These are phyloP conservation scores for Galaxea fascicularis DNA, from an alignment of 92 coral and sea anemone species.

Conservation along the genomic window DNA sequence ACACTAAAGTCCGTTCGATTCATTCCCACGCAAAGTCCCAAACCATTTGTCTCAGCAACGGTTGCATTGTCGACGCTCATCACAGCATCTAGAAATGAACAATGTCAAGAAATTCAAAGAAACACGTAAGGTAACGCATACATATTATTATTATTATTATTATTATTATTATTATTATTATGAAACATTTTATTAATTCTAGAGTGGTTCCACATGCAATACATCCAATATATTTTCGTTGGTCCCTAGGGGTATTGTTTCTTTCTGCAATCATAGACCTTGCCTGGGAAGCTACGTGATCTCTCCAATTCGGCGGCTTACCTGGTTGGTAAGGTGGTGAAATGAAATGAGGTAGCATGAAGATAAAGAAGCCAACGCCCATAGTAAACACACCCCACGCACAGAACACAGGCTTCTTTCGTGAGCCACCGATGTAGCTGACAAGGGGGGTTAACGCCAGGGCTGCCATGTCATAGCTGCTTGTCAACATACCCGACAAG, in stretches of 20 bases:
- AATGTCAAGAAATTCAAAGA: neutral
- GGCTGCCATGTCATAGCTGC: conserved; percentile 90
- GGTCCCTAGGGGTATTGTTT: too few species aligned
- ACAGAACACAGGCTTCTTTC: conserved; percentile 89
- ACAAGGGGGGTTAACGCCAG: conserved; percentile 76
- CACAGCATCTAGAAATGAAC: neutral
- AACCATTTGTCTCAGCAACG: neutral
- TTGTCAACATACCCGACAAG: conserved; percentile 82
- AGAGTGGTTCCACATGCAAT: too few species aligned
- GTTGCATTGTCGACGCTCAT: neutral
- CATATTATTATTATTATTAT: too few species aligned
- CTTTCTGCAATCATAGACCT: too few species aligned
- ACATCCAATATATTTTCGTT: too few species aligned
- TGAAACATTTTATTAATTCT: too few species aligned
- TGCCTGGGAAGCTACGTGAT: too few species aligned
- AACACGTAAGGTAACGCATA: neutral
- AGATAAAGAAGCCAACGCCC: conserved; percentile 82
- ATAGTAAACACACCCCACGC: conserved; percentile 81
- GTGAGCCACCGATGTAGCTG: conserved; percentile 85
- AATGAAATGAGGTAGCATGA: conserved; percentile 85
- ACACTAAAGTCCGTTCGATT: conserved; percentile 23
- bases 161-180: too few species aligned
- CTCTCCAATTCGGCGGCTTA: too few species aligned
- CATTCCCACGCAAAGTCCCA: conserved; percentile 28
- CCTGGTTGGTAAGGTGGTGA: conserved; percentile 81